Evolutionary conservation across 2,797 vertebrate species (phyloP), one percentile per base, ranked within the genome.

Genomic region (Hapalemur alaotrensis): DNA sequence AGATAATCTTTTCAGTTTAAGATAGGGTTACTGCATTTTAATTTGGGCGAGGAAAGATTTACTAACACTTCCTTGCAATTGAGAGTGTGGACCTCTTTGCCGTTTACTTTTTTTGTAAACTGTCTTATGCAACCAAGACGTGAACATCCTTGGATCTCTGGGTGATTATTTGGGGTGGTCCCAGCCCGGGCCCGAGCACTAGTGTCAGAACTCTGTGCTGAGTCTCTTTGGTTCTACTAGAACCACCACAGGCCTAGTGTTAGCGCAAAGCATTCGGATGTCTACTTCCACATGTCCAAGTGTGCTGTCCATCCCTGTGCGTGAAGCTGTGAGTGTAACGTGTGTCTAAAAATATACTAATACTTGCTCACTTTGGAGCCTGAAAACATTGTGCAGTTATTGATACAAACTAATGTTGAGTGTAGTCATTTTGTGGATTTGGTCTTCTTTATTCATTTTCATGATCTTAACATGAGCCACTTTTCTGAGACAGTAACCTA

Each of bases 1-100:
- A 52, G n/a, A 32, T 78, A 22, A 72, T 59, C 46, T 70, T 94
- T 89, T 78, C 28, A 86, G 57, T 54, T 89, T 70, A 91, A 65
- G 67, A 41, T 28, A 11, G 48, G 28, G 2, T 59, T 84, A 35
- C 35, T n/a, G 11, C 28, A 23, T 69, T 93, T 23, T 61, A 70
- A 46, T 81, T 65, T 72, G 50, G 70, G 41, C 15, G 17, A 46
- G 12, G 23, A 15, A 54, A 79, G 20, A 83, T 63, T 89, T 63
- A 30, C 14, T 80, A 32, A 50, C 17, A 7, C 11, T 43, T 57
- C 17, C 86, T n/a, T 83, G 14, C 18, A 43, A 1, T 0, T 12
- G 38, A 72, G 15, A n/a, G 22, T 25, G 9, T 5, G 1, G 46
- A 4, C 35, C 25, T 11, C 14, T 88, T 65, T 86, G 11, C 7